Evolutionary conservation across 2,888 invertebrate genomes (phyloP), one percentile per base, ranked within the genome.

Genomic region (Gisinianus flammeolus): DNA sequence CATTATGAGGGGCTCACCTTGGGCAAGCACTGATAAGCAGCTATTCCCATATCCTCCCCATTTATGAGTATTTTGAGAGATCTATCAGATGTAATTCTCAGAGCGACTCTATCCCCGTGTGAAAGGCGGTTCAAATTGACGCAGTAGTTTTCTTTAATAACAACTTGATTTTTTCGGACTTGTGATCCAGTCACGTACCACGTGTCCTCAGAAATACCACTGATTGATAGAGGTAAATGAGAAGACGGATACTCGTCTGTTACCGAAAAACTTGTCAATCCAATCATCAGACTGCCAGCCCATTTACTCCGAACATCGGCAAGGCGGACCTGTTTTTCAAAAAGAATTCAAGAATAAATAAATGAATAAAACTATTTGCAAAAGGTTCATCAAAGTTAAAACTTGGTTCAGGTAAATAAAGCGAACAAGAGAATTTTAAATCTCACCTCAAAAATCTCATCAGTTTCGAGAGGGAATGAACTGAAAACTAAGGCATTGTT

Each of bases 71-170:
- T 31, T 54, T 44, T 71, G 8, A 71, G 26, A 52, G 52, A 54
- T 71, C 71, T 93, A 30, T 89, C 88, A 8, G 85, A 12, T 12
- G 66, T 66, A 3, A 66, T 66, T 86, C 93, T 92, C 28, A 96
- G 87, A 0, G 94, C 94, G 72, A 88, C 85, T 74, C 93, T 90
- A 87, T 94, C 94, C 0, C 93, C 94, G 0, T 91, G 91, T 31
- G 93, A 91, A 19, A 97, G 88, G 92, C 95, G 94, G 83, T 94
- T 93, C 82, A 96, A 89, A 84, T 90, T 91, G 5, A 92, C 91
- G 69, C 91, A 90, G 85, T 92, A 93, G 83, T 92, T 92, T 77
- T 91, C 90, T 85, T 91, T 91, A 35, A 93, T 86, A 28, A 92
- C 88, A 81, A 89, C 89, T 16, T 91, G 91, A 86, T 91, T 92